These are phyloP conservation scores for Chitala chitala DNA, from an alignment of 2,113 vertebrate species.

Conservation along the genomic window DNA sequence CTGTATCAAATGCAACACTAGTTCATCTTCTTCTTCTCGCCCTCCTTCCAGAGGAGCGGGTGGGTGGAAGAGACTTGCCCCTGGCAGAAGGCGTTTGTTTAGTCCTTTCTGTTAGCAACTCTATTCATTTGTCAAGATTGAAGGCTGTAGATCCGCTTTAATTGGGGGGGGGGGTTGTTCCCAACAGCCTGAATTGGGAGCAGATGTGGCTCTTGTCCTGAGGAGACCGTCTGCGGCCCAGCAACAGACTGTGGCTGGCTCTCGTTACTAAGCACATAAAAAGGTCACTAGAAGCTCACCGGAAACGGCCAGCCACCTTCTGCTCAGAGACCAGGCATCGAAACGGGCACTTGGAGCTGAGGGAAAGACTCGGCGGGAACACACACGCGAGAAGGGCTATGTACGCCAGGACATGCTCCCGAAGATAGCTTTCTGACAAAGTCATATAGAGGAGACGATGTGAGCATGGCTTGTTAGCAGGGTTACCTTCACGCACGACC, in stretches of 20 bases:
- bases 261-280: slow-evolving; percentile 60
- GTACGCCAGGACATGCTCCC: no score
- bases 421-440: no score
- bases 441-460: no score
- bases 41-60: not conserved
- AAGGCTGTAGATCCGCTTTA: slow-evolving; percentile 39
- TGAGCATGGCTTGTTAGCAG: no score
- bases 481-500: no score
- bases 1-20: not conserved
- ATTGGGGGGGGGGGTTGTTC: no score
- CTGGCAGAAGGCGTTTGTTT: not conserved
- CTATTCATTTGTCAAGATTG: slow-evolving; percentile 38
- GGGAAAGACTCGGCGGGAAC: no score
- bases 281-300: slow-evolving; percentile 52
- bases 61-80: not conserved
- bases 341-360: not conserved
- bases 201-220: slow-evolving; percentile 57
- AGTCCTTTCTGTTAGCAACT: slow-evolving; percentile 29
- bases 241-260: slow-evolving; percentile 49
- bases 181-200: slow-evolving; percentile 56
- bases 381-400: no score
- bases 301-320: not conserved
- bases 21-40: no score
- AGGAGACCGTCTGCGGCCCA: slow-evolving; percentile 56
- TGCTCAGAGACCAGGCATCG: not conserved